phyloP scores from a whole-genome alignment of 2,888 invertebrate species.

The Horisme vitalbata region DNA sequence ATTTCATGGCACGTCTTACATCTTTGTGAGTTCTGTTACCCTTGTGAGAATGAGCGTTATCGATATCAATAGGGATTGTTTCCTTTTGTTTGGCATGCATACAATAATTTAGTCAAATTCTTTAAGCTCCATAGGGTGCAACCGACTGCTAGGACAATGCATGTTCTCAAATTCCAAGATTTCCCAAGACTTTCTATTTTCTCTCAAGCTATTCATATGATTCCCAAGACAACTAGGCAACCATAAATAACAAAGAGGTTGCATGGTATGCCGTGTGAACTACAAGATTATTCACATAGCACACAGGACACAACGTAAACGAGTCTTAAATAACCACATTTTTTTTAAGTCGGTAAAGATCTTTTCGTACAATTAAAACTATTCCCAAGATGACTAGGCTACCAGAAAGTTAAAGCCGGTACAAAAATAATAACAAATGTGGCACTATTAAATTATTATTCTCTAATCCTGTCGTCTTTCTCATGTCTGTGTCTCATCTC shows the following conservation, averaged over 20 bases:
- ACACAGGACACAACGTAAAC: too few species aligned
- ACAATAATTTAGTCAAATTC: too few species aligned
- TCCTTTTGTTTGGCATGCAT: not conserved
- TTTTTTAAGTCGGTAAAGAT: not conserved
- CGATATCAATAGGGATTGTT: constrained; percentile 7
- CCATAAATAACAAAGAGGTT: constrained; percentile 5
- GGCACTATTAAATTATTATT: too few species aligned
- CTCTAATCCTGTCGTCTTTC: too few species aligned
- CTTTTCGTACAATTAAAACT: constrained; percentile 1
- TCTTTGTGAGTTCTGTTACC: constrained; percentile 16
- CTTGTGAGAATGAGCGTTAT: constrained; percentile 14
- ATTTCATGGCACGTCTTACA: constrained; percentile 1
- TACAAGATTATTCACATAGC: too few species aligned
- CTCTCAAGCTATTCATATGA: constrained; percentile 9
- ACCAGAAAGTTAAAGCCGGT: too few species aligned
- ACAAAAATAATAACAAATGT: too few species aligned
- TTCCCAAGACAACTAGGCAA: constrained; percentile 24
- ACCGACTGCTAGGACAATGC: too few species aligned
- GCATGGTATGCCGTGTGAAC: constrained; percentile 1
- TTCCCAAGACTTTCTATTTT: not conserved
- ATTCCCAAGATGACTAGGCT: constrained; percentile 16
- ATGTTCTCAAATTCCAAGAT: not conserved
- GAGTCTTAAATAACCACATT: too few species aligned
- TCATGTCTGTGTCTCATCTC: too few species aligned
- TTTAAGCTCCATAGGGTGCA: too few species aligned